phyloP scores from a whole-genome alignment of 2,888 invertebrate genomes.

The Thera obeliscata region DNA sequence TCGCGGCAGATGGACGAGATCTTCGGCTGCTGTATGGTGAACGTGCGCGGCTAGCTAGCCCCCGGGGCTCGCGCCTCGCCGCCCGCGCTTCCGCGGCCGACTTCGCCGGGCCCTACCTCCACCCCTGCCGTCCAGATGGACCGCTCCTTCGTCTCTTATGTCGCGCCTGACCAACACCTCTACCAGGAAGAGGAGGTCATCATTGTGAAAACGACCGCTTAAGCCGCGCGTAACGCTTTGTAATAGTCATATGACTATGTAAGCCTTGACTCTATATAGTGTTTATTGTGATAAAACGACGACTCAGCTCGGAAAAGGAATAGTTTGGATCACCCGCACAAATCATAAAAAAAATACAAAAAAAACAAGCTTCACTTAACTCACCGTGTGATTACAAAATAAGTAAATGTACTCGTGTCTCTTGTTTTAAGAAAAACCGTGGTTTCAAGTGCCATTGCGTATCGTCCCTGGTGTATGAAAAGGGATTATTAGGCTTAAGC shows the following conservation, averaged over 20 bases:
- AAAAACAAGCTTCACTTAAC: constrained; percentile 61
- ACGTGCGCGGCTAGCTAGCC: constrained; percentile 81
- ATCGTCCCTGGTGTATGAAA: constrained; percentile 43
- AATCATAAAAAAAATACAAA: constrained; percentile 60
- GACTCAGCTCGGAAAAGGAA: constrained; percentile 72
- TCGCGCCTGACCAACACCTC: constrained; percentile 70
- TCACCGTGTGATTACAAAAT: constrained; percentile 54
- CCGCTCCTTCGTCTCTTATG: constrained; percentile 66
- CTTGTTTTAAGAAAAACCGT: constrained; percentile 65
- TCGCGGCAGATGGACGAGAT: constrained; percentile 87
- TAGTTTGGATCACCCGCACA: constrained; percentile 62
- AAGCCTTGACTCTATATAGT: constrained; percentile 40
- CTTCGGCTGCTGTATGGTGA: constrained; percentile 83
- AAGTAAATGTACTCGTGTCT: constrained; percentile 36
- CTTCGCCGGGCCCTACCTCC: constrained; percentile 70
- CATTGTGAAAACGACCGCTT: constrained; percentile 65
- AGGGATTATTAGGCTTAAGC: constrained; percentile 50
- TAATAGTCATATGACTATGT: constrained; percentile 22
- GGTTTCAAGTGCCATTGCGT: constrained; percentile 78
- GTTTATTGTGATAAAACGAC: constrained; percentile 51
- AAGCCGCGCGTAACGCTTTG: constrained; percentile 40
- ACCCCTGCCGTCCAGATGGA: constrained; percentile 69
- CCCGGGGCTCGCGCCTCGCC: constrained; percentile 77
- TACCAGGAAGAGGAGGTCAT: constrained; percentile 76
- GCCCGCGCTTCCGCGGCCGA: constrained; percentile 67